Percentiles rank a stretch among this genome's conserved stretches.
phyloP scores from a whole-genome alignment of 2,113 vertebrate genomes.

The Mesoclemmys tuberculata region DNA sequence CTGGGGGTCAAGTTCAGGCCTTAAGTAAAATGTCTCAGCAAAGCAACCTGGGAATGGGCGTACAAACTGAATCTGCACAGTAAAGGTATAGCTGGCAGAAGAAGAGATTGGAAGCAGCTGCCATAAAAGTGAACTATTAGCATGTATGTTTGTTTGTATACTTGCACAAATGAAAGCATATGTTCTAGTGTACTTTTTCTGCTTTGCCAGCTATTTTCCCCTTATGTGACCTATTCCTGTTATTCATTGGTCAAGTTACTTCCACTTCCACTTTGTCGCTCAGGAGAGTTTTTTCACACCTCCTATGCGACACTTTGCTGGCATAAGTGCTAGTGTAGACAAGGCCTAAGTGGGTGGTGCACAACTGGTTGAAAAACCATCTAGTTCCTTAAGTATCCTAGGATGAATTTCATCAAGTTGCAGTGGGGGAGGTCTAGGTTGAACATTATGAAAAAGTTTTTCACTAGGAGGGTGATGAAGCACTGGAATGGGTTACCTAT shows the following conservation, averaged over 20 bases:
- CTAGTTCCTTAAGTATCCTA: too few relatives aligned
- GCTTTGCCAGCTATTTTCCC: conserved; percentile 6
- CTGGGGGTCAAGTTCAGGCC: not conserved
- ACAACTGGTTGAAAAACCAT: too few relatives aligned
- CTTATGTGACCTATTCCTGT: not conserved
- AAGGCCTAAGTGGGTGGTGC: too few relatives aligned
- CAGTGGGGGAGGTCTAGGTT: too few relatives aligned
- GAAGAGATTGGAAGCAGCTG: conserved; percentile 1
- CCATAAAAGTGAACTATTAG: conserved; percentile 38
- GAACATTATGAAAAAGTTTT: too few relatives aligned
- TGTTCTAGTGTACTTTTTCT: not conserved
- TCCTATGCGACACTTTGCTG: too few relatives aligned
- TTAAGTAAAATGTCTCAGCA: not conserved
- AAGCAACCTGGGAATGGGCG: not conserved
- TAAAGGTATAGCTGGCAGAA: not conserved
- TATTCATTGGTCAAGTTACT: not conserved
- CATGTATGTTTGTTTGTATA: conserved; percentile 37
- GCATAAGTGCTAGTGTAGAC: too few relatives aligned
- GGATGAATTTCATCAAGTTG: too few relatives aligned
- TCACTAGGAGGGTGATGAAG: too few relatives aligned
- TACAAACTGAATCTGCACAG: not conserved
- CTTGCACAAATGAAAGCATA: conserved; percentile 39
- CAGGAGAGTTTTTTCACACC: too few relatives aligned
- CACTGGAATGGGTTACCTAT: too few relatives aligned
- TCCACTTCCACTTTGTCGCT: not conserved